Evolutionary conservation across 2,113 vertebrate genomes (phyloP), one percentile per base, ranked within the genome.

Genomic region (Mola mola): DNA sequence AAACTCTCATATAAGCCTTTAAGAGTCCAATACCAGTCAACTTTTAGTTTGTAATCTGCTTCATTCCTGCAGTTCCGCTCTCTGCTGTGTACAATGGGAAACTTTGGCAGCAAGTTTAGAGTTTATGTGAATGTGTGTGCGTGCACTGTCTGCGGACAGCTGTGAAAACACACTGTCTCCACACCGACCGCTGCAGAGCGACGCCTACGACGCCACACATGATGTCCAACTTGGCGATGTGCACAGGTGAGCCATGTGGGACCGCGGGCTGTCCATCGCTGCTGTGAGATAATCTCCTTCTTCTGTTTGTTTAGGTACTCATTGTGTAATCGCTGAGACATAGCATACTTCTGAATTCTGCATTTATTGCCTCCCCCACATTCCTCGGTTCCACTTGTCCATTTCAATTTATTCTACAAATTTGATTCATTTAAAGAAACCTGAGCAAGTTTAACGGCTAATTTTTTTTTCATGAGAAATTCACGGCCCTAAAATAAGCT

Each of bases 391-490:
- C 29, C 25, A 53, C 53, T 57, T 51, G 31, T 48, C 8, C 47
- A 51, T 62, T 46, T 70, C 48, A 76, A 20, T 68, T 52, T 19
- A 34, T 64, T 58, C 34, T 57, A 50, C 68, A 74, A 83, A 76
- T 68, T 63, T 3, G 1, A 85, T 70, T 81, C 55, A 65, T 67
- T 75, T 58, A 25, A 56, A 41, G 68, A 72, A 83, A 49, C 66
- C 51, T 17, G 56, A 79, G 63, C 49, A 52, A 50, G 74, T 82
- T 72, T 13, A 69, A 41, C 50, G 12, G 72, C 64, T 78, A 50
- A 73, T 82, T 80, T 75, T 75, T n/a, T 69, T 77, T 61, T 75
- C 75, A 77, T 66, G 66, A 71, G 74, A 76, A 62, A 72, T 66
- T 78, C 24, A 72, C 20, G 26, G 36, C 34, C 57, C 72, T 77